Percentiles rank a stretch among this genome's conserved stretches.
These are phyloP conservation scores for Xenus cinereus DNA, from an alignment of 2,113 vertebrate species.

Conservation along the genomic window DNA sequence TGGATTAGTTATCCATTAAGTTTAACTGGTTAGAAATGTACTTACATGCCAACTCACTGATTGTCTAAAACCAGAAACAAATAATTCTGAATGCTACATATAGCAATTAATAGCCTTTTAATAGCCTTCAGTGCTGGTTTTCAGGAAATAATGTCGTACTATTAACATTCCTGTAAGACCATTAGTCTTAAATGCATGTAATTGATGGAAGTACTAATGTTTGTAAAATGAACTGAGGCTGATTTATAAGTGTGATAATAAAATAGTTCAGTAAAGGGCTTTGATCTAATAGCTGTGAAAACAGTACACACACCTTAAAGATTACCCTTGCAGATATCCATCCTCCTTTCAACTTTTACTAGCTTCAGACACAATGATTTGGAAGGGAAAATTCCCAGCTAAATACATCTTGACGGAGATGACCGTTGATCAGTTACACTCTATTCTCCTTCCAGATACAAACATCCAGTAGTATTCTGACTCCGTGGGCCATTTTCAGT, in stretches of 20 bases:
- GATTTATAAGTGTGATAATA: conserved; percentile 71
- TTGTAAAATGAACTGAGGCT: conserved; percentile 67
- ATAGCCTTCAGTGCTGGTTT: conserved; percentile 16
- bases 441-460: background rate
- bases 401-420: background rate
- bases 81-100: background rate
- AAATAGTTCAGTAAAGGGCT: conserved; percentile 62
- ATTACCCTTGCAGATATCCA: conserved; percentile 62
- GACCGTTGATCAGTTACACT: background rate
- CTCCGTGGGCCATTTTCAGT: background rate
- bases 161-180: conserved; percentile 74
- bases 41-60: background rate
- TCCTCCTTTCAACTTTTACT: conserved; percentile 67
- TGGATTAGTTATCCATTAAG: background rate
- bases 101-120: conserved; percentile 49
- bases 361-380: conserved; percentile 6
- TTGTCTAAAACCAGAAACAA: conserved; percentile 24
- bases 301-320: conserved; percentile 53
- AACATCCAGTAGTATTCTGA: background rate
- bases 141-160: conserved; percentile 64
- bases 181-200: conserved; percentile 61
- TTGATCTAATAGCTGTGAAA: conserved; percentile 70
- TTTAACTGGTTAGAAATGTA: background rate
- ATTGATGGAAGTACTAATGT: conserved; percentile 65
- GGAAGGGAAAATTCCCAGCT: background rate